Evolutionary conservation across 2,113 vertebrate species (phyloP).

Genomic region (Mohoua ochrocephala): DNA sequence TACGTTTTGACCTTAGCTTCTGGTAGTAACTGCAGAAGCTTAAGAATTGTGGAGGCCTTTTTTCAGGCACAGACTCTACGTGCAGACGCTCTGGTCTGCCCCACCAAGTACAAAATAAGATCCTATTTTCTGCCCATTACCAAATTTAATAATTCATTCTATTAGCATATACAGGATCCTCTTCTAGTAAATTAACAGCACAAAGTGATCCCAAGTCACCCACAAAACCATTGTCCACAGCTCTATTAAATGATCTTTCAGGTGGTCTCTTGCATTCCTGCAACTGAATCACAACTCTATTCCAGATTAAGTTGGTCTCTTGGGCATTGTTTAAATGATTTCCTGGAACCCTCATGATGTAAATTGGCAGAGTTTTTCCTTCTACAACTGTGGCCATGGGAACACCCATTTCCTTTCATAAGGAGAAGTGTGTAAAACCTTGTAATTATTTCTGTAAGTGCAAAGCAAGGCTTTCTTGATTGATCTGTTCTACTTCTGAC

Average conservation of each 20-base stretch:
- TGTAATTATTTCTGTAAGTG: background rate
- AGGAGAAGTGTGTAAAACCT: background rate
- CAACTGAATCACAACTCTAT: background rate
- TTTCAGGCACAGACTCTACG: background rate
- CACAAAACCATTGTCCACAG: background rate
- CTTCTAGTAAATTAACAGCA: background rate
- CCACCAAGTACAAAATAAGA: background rate
- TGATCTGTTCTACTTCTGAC: background rate
- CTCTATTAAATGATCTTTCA: background rate
- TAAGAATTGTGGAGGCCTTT: background rate
- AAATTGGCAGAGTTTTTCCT: background rate
- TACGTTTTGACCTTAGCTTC: background rate
- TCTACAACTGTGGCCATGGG: accelerated
- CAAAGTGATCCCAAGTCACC: background rate
- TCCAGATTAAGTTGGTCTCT: background rate
- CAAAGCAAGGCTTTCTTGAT: background rate
- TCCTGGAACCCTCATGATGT: background rate
- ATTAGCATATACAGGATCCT: background rate
- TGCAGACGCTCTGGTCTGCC: background rate
- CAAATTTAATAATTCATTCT: background rate
- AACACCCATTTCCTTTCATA: background rate
- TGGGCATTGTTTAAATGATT: background rate
- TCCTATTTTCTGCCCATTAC: background rate
- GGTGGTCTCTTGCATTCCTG: background rate
- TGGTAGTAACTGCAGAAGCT: background rate